Conservation (phyloP, 2,113 vertebrate species). For the Spea bombifrons region DNA sequence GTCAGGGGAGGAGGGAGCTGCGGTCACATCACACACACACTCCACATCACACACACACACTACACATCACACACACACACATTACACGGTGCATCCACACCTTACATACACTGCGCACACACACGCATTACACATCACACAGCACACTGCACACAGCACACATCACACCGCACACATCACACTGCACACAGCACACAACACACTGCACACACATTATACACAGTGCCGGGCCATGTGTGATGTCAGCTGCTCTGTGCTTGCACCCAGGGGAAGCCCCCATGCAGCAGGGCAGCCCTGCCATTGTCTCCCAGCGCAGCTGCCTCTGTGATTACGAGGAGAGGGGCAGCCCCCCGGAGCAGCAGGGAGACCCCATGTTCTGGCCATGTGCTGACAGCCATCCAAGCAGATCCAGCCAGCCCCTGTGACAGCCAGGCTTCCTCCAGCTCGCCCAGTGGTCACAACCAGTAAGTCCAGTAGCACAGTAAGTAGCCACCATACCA, state of each 20-base stretch:
- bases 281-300: constrained; percentile 7
- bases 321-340: constrained; percentile 35
- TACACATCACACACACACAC: not conserved
- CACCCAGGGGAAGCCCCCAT: constrained; percentile 3
- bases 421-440: constrained; percentile 53
- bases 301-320: constrained; percentile 43
- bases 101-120: no score
- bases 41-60: not conserved
- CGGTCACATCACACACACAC: not conserved
- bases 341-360: constrained; percentile 52
- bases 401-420: constrained; percentile 66
- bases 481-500: not conserved
- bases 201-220: not conserved
- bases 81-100: no score
- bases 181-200: not conserved
- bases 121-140: not conserved
- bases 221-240: not conserved
- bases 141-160: not conserved
- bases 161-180: no score
- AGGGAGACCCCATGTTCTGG: constrained; percentile 53
- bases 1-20: not conserved
- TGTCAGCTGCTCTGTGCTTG: constrained; percentile 5
- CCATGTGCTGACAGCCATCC: constrained; percentile 60
- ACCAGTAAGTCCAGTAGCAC: constrained; percentile 63
- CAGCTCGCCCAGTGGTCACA: constrained; percentile 42